Conservation (phyloP, 2,797 vertebrate genomes). For the Silurus lanzhouensis region DNA sequence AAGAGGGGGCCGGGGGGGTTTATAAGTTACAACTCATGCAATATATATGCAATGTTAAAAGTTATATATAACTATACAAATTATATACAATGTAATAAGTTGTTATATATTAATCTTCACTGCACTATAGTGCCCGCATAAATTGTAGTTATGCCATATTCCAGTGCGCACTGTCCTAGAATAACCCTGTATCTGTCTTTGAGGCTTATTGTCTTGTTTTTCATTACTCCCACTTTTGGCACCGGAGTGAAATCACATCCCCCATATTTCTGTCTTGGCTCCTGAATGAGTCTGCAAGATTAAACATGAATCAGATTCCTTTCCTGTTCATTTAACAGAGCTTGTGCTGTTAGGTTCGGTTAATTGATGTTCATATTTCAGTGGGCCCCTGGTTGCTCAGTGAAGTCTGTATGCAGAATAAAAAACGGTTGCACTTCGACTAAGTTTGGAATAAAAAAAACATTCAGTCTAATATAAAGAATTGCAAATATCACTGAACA, state of each 20-base stretch:
- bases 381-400: background rate
- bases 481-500: background rate
- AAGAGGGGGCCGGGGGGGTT: background rate
- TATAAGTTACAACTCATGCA: too few species aligned
- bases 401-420: conserved; percentile 28
- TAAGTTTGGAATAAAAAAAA: background rate
- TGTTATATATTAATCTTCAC: background rate
- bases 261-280: conserved; percentile 44
- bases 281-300: conserved; percentile 63
- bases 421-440: background rate
- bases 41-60: too few species aligned
- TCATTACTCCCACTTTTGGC: conserved; percentile 35
- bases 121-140: background rate
- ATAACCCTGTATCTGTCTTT: conserved; percentile 41
- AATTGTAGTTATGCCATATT: conserved; percentile 23
- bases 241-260: conserved; percentile 38
- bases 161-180: conserved; percentile 24
- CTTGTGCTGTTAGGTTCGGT: conserved; percentile 52
- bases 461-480: background rate
- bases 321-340: conserved; percentile 63
- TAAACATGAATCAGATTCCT: conserved; percentile 69
- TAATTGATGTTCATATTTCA: conserved; percentile 49
- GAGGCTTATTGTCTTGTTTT: conserved; percentile 29
- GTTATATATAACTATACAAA: too few species aligned
- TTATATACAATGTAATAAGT: too few species aligned